Conservation (phyloP, 2,113 vertebrate species). For the Cyanistes caeruleus region DNA sequence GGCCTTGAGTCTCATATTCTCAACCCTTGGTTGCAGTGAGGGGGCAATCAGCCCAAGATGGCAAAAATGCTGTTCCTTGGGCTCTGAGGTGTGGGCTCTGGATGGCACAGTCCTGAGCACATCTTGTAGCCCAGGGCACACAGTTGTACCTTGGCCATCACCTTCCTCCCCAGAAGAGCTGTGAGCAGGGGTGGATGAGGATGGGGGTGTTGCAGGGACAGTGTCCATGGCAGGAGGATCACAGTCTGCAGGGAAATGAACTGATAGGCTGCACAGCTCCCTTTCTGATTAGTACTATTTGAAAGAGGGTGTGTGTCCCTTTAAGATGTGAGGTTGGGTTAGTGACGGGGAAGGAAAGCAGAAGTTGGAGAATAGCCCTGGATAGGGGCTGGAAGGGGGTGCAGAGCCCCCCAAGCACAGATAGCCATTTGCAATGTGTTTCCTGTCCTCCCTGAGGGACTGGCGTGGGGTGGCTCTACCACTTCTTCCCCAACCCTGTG, state of each 20-base stretch:
- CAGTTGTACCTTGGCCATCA: rapidly evolving
- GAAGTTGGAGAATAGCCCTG: constrained; percentile 69
- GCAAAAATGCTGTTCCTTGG: neutral
- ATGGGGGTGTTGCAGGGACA: too few species aligned
- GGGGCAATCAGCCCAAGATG: neutral
- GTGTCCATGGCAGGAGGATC: neutral
- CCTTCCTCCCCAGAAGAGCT: neutral
- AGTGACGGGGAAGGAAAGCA: constrained; percentile 45
- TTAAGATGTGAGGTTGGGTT: neutral
- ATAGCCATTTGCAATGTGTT: constrained; percentile 71
- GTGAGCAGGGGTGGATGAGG: neutral
- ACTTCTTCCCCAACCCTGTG: neutral
- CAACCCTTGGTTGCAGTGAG: neutral
- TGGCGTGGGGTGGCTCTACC: neutral
- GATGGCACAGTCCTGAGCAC: neutral
- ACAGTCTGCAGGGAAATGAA: neutral
- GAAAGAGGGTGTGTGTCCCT: neutral
- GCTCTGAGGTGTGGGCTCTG: neutral
- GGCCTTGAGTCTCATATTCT: neutral
- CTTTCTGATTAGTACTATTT: neutral
- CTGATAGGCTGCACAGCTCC: neutral
- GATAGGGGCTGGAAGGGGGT: neutral
- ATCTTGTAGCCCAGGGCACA: neutral
- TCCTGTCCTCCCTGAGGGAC: constrained; percentile 43
- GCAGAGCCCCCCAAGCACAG: constrained; percentile 21